Percentiles rank a stretch among this genome's conserved stretches.
Evolutionary conservation across 2,113 vertebrate species (phyloP).

Genomic region (Peromyscus californicus): DNA sequence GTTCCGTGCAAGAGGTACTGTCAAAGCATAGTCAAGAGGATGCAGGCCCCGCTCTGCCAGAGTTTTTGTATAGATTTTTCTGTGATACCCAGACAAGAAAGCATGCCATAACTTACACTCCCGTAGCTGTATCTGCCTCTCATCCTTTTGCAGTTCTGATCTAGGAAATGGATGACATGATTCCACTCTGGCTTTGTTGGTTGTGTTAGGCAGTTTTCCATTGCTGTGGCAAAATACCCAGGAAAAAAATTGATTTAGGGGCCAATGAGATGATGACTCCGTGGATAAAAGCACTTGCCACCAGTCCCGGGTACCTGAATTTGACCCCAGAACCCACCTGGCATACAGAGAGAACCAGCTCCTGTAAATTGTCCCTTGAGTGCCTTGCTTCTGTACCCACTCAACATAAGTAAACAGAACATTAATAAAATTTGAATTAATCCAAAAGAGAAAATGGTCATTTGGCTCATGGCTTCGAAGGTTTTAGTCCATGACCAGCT

Average conservation of each 20-base stretch:
- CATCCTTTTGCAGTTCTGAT: not conserved
- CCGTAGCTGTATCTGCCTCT: not conserved
- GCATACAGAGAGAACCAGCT: not conserved
- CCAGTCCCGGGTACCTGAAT: not conserved
- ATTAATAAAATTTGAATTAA: not conserved
- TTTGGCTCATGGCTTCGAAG: not conserved
- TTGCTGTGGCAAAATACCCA: not conserved
- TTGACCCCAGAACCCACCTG: not conserved
- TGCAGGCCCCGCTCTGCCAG: not conserved
- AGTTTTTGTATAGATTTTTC: not conserved
- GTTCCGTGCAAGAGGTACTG: conserved; percentile 11
- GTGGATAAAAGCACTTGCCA: not conserved
- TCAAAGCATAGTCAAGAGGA: not conserved
- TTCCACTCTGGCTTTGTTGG: not conserved
- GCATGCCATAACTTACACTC: not conserved
- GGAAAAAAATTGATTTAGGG: not conserved
- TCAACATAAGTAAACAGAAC: not conserved
- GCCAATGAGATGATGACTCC: not conserved
- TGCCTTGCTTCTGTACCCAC: not conserved
- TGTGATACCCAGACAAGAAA: not conserved
- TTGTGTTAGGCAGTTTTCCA: not conserved
- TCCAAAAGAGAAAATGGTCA: not conserved
- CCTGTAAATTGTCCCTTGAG: not conserved
- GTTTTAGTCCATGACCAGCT: not conserved
- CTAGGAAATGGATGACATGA: not conserved